Evolutionary conservation across 2,888 invertebrate species (phyloP).

Genomic region (Bursaphelenchus okinawaensis): DNA sequence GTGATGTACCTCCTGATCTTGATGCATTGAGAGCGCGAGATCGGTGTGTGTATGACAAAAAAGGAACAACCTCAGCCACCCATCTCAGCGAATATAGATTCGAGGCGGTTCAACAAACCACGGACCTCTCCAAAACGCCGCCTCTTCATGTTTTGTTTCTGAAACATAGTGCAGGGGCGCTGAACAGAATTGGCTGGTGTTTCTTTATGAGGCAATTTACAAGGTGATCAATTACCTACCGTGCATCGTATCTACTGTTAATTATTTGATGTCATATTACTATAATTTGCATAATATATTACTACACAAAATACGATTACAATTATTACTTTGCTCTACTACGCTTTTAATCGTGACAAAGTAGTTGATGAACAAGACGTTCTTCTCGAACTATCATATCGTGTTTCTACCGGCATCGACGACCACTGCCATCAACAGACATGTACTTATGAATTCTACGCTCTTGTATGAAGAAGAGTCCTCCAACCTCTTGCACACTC

Average conservation of each 20-base stretch:
- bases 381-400: neutral
- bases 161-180: neutral
- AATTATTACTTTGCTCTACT: no score
- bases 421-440: neutral
- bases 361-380: neutral
- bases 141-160: neutral
- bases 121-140: neutral
- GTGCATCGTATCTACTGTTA: no score
- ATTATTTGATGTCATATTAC: no score
- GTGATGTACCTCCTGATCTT: neutral
- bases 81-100: neutral
- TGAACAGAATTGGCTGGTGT: neutral
- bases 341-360: no score
- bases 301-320: no score
- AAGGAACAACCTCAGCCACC: neutral
- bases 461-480: constrained; percentile 1
- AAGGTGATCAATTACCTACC: neutral
- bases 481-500: constrained; percentile 16
- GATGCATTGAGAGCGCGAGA: neutral
- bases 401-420: neutral
- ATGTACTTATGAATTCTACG: neutral
- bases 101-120: neutral
- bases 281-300: no score
- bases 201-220: neutral
- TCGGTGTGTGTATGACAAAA: neutral